Evolutionary conservation across 2,797 vertebrate genomes (phyloP), one percentile per base, ranked within the genome.

Genomic region (Alauda arvensis): DNA sequence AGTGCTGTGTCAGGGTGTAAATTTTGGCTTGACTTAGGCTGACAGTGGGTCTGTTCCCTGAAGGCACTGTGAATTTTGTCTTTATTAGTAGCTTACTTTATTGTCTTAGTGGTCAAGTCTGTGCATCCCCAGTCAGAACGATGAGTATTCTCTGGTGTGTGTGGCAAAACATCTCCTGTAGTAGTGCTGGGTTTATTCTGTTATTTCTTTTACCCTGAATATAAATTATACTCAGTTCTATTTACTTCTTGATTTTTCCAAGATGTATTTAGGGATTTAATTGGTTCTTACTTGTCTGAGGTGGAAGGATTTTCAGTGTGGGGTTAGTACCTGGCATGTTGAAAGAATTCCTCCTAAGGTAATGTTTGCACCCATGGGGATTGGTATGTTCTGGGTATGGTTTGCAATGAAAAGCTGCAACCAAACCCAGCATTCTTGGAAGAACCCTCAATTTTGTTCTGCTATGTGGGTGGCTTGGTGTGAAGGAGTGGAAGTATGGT

Each of bases 341-440:
- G 33, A 48, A 87, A 78, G 16, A 71, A 60, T 52, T 84, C 31
- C 5, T 87, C 12, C 16, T 48, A 21, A 56, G 33, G 18, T 16
- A 18, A 16, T 0, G 0, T 45, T 63, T 63, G 42, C 31, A 40
- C 28, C n/a, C 3, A 1, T 1, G 1, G 23, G 45, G 26, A 18
- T 48, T 4, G 8, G 15, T 56, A 3, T 0, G 0, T 56, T 78
- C 34, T 65, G 51, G 9, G 2, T 57, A 3, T 65, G 14, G 23
- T 40, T 84, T 56, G 14, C 78, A 23, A n/a, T 68, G 71, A 71
- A 42, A 45, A 67, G n/a, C 8, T 74, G 16, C 9, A 45, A 8
- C 23, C 55, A 48, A 83, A 71, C 21, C 13, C 2, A 9, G 33
- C 3, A 4, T 48, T 61, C 26, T 18, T 51, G 40, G 51, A 49